A percentile compares a stretch with the other conserved stretches of the same genome.
Evolutionary conservation across 1,140 invertebrate genomes (phyloP).

Genomic region (Nebria ingens): DNA sequence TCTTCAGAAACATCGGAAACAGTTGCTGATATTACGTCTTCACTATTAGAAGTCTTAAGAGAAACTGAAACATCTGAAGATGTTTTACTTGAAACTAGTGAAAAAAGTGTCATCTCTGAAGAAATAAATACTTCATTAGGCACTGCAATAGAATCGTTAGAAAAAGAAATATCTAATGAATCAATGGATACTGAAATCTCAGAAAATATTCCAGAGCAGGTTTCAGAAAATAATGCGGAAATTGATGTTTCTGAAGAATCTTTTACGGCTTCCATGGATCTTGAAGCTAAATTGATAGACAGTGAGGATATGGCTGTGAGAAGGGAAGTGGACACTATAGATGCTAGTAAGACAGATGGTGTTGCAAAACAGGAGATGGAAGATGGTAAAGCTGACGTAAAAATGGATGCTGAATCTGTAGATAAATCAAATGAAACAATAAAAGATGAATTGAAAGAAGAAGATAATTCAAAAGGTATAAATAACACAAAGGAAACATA

Average conservation of each 20-base stretch:
- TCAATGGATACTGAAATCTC: background rate
- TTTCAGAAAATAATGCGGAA: background rate
- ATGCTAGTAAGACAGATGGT: too few species aligned
- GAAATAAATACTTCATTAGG: background rate
- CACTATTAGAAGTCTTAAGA: too few species aligned
- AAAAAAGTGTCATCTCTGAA: background rate
- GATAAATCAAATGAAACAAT: conserved; percentile 4
- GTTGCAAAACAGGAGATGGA: background rate
- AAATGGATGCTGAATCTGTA: conserved; percentile 13
- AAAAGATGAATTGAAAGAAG: conserved; percentile 18
- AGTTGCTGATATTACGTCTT: background rate
- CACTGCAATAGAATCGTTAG: background rate
- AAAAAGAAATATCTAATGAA: background rate
- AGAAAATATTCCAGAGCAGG: conserved; percentile 1
- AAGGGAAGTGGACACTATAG: background rate
- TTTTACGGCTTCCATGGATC: too few species aligned
- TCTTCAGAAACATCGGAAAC: background rate
- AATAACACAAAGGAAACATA: too few species aligned
- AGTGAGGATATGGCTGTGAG: conserved; percentile 14
- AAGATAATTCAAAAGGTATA: conserved; percentile 35
- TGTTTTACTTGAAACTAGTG: background rate
- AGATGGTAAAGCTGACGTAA: background rate
- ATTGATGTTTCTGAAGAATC: too few species aligned
- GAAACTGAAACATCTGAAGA: background rate
- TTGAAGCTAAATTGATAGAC: too few species aligned